These are phyloP conservation scores for Thomomys bottae DNA, from an alignment of 2,113 vertebrate genomes.

Conservation along the genomic window DNA sequence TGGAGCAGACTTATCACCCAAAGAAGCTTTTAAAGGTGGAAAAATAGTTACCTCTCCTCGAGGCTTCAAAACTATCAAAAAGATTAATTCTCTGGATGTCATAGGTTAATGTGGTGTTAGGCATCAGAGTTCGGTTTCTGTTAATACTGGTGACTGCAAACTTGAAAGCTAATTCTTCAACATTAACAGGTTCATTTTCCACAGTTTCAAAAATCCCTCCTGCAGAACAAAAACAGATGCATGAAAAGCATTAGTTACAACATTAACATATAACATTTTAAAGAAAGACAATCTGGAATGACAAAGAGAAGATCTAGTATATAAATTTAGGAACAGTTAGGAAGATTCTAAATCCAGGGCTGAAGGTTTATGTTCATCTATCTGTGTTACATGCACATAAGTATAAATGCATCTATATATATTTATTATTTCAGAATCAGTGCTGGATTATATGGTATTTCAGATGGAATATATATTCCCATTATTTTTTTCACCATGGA, in stretches of 20 bases:
- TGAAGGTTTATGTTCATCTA: not conserved
- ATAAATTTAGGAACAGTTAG: not conserved
- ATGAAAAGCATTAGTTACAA: conserved; percentile 72
- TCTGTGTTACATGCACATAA: not conserved
- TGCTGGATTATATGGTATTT: not conserved
- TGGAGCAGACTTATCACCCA: conserved; percentile 13
- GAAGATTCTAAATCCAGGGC: not conserved
- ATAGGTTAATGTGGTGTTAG: conserved; percentile 98
- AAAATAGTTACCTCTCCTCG: conserved; percentile 92
- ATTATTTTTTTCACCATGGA: not conserved
- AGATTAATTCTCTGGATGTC: conserved; percentile 99
- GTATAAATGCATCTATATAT: not conserved
- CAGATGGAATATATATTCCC: not conserved
- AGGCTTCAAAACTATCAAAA: conserved; percentile 98
- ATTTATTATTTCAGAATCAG: not conserved
- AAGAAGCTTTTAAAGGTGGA: conserved; percentile 57
- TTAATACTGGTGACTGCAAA: conserved; percentile 98
- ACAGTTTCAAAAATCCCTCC: conserved; percentile 99
- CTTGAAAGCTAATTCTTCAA: conserved; percentile 99
- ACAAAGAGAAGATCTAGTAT: not conserved
- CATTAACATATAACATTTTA: not conserved
- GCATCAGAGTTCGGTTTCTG: conserved; percentile 97
- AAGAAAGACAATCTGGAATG: conserved; percentile 45
- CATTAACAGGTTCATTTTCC: conserved; percentile 96
- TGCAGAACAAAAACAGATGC: conserved; percentile 84